Evolutionary conservation across 2,113 vertebrate genomes (phyloP).

Genomic region (Apteryx mantelli): DNA sequence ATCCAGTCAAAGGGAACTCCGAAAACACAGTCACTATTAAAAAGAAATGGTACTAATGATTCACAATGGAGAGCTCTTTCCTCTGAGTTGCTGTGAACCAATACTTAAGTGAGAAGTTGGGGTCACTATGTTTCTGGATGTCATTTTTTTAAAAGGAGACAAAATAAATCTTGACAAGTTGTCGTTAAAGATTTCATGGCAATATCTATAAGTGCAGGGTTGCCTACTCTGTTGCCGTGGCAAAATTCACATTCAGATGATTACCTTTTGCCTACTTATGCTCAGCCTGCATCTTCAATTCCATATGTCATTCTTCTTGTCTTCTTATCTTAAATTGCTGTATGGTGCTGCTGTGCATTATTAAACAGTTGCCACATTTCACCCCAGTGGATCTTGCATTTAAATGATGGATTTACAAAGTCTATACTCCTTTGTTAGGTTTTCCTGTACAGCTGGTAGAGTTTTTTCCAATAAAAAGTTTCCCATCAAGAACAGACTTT

Average conservation of each 20-base stretch:
- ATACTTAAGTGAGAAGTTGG: not conserved
- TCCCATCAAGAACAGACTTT: not conserved
- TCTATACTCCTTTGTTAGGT: not conserved
- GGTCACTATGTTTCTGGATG: not conserved
- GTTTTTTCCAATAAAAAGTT: not conserved
- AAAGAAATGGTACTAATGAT: not conserved
- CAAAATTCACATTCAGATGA: constrained; percentile 19
- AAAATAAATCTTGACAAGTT: constrained; percentile 27
- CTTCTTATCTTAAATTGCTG: constrained; percentile 36
- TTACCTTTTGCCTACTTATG: constrained; percentile 31
- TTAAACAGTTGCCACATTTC: constrained; percentile 57
- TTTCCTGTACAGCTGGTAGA: not conserved
- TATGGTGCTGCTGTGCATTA: constrained; percentile 44
- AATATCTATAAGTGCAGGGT: not conserved
- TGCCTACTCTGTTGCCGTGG: not conserved
- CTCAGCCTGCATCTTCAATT: constrained; percentile 49
- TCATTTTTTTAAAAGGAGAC: not conserved
- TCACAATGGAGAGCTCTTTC: fast-evolving
- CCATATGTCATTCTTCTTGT: constrained; percentile 45
- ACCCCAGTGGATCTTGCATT: not conserved
- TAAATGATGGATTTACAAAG: constrained; percentile 29
- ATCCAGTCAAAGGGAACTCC: not conserved
- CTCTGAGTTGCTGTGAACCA: not conserved
- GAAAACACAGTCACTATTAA: not conserved
- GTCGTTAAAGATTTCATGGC: constrained; percentile 16